Percentiles rank a stretch among this genome's conserved stretches.
Conservation (phyloP, 2,888 invertebrate species). For the Leistus spinibarbis region DNA sequence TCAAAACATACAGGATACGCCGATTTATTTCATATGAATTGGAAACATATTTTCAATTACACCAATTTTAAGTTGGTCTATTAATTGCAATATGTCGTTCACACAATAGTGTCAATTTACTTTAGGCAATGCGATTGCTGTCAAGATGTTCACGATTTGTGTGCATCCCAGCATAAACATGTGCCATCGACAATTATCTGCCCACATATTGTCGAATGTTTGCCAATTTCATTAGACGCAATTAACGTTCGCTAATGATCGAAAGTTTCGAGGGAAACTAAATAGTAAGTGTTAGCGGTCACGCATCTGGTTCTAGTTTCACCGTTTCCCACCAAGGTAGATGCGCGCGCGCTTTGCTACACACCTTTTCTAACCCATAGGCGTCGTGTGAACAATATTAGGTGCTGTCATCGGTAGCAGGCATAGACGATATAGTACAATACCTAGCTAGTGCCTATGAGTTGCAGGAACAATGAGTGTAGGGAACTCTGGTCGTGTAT, state of each 20-base stretch:
- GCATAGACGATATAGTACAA: neutral
- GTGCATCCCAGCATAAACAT: no score
- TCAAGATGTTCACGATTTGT: no score
- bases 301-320: slow-evolving; percentile 2
- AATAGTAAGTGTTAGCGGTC: slow-evolving; percentile 7
- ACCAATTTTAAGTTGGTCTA: no score
- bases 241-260: slow-evolving; percentile 18
- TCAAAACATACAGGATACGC: no score
- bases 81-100: no score
- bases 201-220: neutral
- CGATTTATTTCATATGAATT: no score
- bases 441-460: neutral
- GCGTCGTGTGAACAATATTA: neutral
- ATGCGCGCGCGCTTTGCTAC: neutral
- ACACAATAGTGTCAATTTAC: no score
- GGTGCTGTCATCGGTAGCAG: neutral
- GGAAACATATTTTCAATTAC: no score
- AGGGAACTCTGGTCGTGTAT: neutral
- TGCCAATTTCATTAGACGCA: slow-evolving; percentile 2
- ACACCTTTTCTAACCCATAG: neutral
- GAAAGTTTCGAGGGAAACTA: slow-evolving; percentile 17
- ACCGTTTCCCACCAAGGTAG: neutral
- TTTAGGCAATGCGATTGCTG: no score
- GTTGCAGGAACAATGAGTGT: neutral
- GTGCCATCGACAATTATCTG: no score